These are phyloP conservation scores for Listronotus oregonensis DNA, from an alignment of 1,140 invertebrate genomes.

Conservation along the genomic window DNA sequence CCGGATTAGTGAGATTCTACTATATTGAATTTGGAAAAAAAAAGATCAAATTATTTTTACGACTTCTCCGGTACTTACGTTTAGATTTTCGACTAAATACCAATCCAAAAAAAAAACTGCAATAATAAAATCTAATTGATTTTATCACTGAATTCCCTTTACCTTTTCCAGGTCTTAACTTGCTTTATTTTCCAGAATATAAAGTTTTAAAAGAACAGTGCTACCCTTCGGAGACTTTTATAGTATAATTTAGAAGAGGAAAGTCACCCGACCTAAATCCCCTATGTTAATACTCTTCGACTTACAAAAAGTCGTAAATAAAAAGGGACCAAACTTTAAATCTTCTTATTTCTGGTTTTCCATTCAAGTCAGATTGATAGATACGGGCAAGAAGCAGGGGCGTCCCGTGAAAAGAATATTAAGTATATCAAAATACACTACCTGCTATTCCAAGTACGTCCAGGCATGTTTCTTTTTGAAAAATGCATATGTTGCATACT, in stretches of 20 bases:
- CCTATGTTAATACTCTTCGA: conserved; percentile 30
- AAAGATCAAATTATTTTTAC: too few species aligned
- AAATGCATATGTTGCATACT: too few species aligned
- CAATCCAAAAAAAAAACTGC: too few species aligned
- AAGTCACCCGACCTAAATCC: conserved; percentile 28
- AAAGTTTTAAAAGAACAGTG: conserved; percentile 28
- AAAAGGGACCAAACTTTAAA: conserved; percentile 36
- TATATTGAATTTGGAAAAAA: too few species aligned
- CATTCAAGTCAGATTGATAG: conserved; percentile 13
- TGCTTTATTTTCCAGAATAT: conserved; percentile 21
- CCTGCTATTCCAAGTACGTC: too few species aligned
- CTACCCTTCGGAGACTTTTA: conserved; percentile 27
- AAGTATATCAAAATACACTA: too few species aligned
- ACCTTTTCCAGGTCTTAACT: conserved; percentile 20
- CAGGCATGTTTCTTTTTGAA: too few species aligned
- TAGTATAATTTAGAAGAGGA: conserved; percentile 29
- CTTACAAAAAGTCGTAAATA: conserved; percentile 33
- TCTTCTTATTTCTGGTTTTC: conserved; percentile 30
- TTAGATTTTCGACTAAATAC: too few species aligned
- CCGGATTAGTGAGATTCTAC: too few species aligned
- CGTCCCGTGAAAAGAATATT: neutral
- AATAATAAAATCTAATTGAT: conserved; percentile 19
- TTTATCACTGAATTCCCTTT: conserved; percentile 14
- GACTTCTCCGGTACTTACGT: too few species aligned
- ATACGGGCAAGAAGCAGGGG: neutral